phyloP scores from a whole-genome alignment of 2,797 vertebrate species.

The Parotocinclus haroldoi region DNA sequence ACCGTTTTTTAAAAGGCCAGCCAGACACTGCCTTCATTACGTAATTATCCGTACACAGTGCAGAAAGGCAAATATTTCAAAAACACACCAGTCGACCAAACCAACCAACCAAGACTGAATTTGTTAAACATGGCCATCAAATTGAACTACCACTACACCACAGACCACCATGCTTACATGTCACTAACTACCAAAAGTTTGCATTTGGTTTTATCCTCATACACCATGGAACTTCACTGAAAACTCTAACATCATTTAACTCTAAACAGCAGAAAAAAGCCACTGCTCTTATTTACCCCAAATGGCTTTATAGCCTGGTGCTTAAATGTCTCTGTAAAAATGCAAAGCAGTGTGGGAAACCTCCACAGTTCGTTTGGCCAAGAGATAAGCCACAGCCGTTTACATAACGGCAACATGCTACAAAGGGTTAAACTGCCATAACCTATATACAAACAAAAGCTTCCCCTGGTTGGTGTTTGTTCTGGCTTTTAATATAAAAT shows the following conservation, averaged over 20 bases:
- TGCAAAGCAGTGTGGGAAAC: constrained; percentile 65
- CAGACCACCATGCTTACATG: background rate
- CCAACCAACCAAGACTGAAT: too few species aligned
- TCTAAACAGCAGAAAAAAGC: constrained; percentile 15
- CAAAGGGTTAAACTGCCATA: constrained; percentile 63
- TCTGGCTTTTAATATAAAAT: constrained; percentile 47
- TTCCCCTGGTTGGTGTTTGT: constrained; percentile 51
- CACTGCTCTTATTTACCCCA: constrained; percentile 35
- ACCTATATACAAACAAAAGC: constrained; percentile 26
- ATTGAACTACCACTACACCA: background rate
- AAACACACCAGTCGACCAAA: too few species aligned
- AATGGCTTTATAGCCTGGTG: constrained; percentile 28
- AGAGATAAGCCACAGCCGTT: constrained; percentile 68
- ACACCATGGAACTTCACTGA: constrained; percentile 38
- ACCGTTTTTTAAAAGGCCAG: too few species aligned
- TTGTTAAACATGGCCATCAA: too few species aligned
- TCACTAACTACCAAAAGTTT: background rate
- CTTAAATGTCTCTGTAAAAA: constrained; percentile 52
- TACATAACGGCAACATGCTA: constrained; percentile 56
- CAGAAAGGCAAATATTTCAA: too few species aligned
- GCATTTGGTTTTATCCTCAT: constrained; percentile 18
- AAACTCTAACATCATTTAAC: too few species aligned
- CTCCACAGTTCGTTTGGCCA: constrained; percentile 48
- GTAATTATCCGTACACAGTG: too few species aligned
- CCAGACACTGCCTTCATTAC: too few species aligned